Evolutionary conservation across 2,888 invertebrate species (phyloP).

Genomic region (Dryadula phaetusa): DNA sequence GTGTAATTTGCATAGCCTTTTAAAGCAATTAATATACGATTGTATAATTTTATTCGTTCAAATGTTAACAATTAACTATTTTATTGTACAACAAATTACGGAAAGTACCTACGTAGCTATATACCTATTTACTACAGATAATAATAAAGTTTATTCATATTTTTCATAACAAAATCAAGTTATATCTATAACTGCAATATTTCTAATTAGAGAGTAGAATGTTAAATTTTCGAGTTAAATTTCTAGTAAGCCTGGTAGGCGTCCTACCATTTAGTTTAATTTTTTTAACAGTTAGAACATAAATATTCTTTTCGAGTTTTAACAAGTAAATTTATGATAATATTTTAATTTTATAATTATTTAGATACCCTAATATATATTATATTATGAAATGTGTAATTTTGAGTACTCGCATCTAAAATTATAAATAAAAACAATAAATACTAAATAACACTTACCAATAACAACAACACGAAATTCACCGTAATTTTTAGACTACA

Average conservation of each 20-base stretch:
- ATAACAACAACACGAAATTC: not conserved
- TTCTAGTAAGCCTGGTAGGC: not conserved
- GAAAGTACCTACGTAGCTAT: not conserved
- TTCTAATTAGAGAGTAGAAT: not conserved
- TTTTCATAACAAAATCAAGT: not conserved
- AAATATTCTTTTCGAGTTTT: not conserved
- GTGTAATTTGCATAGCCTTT: not conserved
- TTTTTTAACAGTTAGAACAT: not conserved
- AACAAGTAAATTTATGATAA: not conserved
- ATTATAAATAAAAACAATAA: slow-evolving; percentile 9
- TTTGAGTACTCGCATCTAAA: not conserved
- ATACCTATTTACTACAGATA: not conserved
- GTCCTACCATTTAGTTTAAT: not conserved
- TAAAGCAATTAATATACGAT: not conserved
- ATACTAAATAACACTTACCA: not conserved
- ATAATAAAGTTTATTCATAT: not conserved
- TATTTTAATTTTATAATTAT: not conserved
- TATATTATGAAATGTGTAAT: not conserved
- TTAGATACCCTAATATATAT: not conserved
- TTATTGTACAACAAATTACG: slow-evolving; percentile 2
- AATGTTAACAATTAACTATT: slow-evolving; percentile 3
- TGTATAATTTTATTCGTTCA: not conserved
- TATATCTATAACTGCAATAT: not conserved
- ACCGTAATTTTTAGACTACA: not conserved
- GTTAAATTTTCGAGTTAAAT: slow-evolving; percentile 11